Evolutionary conservation across 2,797 vertebrate genomes (phyloP).

Genomic region (Alfaro cultratus): DNA sequence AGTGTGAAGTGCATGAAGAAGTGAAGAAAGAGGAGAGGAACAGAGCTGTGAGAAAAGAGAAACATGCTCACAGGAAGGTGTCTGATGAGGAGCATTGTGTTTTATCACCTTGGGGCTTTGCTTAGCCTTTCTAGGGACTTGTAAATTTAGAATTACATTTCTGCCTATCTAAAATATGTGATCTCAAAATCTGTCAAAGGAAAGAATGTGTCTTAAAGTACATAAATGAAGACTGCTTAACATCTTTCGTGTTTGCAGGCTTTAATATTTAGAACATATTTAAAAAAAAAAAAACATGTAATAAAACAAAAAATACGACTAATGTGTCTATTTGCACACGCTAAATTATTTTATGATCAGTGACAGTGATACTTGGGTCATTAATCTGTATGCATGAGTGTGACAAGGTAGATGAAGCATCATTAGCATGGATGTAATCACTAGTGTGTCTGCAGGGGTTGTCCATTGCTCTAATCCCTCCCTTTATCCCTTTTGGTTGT

Average conservation of each 20-base stretch:
- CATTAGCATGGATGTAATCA: constrained; percentile 79
- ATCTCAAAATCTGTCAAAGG: constrained; percentile 26
- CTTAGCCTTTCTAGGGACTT: constrained; percentile 29
- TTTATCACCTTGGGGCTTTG: constrained; percentile 22
- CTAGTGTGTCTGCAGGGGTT: constrained; percentile 58
- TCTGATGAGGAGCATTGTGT: constrained; percentile 25
- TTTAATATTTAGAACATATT: neutral
- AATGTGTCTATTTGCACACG: neutral
- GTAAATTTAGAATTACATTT: constrained; percentile 33
- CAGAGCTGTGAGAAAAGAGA: constrained; percentile 22
- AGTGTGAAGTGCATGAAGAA: constrained; percentile 28
- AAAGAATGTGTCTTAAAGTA: constrained; percentile 26
- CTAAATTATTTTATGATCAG: constrained; percentile 15
- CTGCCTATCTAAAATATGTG: constrained; percentile 27
- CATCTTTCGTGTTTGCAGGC: neutral
- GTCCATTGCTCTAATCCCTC: constrained; percentile 72
- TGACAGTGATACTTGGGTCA: neutral
- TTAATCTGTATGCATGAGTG: constrained; percentile 13
- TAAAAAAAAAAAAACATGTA: neutral
- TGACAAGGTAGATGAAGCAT: constrained; percentile 46
- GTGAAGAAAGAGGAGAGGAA: constrained; percentile 7
- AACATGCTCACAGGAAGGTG: constrained; percentile 7
- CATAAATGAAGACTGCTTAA: constrained; percentile 8
- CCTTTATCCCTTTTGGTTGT: constrained; percentile 70
- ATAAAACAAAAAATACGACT: neutral